Conservation (phyloP, 2,888 invertebrate genomes). For the Carcina quercana region DNA sequence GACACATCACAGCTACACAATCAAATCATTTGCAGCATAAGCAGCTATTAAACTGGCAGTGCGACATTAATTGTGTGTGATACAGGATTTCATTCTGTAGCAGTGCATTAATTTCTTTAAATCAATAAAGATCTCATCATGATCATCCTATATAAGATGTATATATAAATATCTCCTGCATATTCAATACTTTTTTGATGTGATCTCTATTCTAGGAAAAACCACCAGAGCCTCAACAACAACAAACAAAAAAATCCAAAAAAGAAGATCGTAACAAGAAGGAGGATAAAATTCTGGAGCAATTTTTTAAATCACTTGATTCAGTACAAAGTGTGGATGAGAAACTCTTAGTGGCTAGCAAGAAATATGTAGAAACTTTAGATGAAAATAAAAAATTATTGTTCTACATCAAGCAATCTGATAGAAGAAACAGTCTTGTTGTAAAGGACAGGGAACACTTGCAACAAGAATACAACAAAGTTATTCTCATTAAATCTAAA, state of each 20-base stretch:
- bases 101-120: no score
- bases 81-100: no score
- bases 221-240: conserved; percentile 26
- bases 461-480: conserved; percentile 88
- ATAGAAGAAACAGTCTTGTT: conserved; percentile 74
- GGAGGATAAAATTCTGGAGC: conserved; percentile 78
- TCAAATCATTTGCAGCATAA: no score
- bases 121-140: no score
- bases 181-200: conserved; percentile 8
- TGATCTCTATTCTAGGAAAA: conserved; percentile 32
- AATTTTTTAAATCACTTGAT: conserved; percentile 78
- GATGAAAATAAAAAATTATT: conserved; percentile 81
- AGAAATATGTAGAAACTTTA: conserved; percentile 84
- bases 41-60: no score
- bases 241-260: conserved; percentile 46
- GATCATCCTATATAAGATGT: no score
- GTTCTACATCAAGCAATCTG: conserved; percentile 72
- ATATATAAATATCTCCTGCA: no score
- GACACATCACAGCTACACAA: no score
- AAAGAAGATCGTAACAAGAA: conserved; percentile 56
- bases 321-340: conserved; percentile 77
- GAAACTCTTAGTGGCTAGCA: conserved; percentile 79
- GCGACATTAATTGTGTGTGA: no score
- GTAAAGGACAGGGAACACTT: conserved; percentile 87
- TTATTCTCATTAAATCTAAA: conserved; percentile 85